Base-by-base conservation (phyloP, 2,113 vertebrate species). In the Polypterus senegalus region DNA sequence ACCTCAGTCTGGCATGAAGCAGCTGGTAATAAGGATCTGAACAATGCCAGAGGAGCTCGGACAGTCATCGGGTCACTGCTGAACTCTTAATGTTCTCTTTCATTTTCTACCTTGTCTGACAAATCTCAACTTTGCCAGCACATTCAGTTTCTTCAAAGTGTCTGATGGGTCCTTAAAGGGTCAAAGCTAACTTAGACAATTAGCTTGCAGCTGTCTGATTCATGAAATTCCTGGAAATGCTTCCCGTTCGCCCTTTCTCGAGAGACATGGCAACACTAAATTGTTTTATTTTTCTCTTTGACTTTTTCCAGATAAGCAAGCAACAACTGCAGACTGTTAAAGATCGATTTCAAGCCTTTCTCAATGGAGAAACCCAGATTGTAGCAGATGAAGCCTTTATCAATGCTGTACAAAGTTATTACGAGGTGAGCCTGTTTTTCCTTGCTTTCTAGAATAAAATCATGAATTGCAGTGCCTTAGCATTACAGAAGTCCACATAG, bases 341-440 rank as follows among this genome's bases (percentile, higher is more conserved):
- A 74, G 95, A 98, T 64, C 92, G 90, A 49, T 99, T 99, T 76
- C 92, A 97, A 79, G 85, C 94, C 4, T 99, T 99, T 71, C 90
- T 99, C 57, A 94, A 83, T 0, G 96, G 96, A 74, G 96, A 99
- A 47, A 98, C 96, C 1, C 96, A 98, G 80, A 97, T 99, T 9
- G 93, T 98, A 68, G 96, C 96, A 3, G 96, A 99, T 2, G 96
- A 99, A 77, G 96, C 96, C 2, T 99, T 99, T 76, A 97, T 98
- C 84, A 99, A 99, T 0, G 96, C 96, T 0, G 94, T 99, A 57
- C 96, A 99, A 85, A 99, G 96, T 77, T 99, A 99, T 81, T 98
- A 94, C 0, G 95, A 98, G 82, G 96, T 97, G 80, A 83, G 83
- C 56, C 52, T 6, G 10, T 9, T 53, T 49, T 59, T 53, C 49